Conservation (phyloP, 1,140 invertebrate genomes). For the Ephestia elutella region DNA sequence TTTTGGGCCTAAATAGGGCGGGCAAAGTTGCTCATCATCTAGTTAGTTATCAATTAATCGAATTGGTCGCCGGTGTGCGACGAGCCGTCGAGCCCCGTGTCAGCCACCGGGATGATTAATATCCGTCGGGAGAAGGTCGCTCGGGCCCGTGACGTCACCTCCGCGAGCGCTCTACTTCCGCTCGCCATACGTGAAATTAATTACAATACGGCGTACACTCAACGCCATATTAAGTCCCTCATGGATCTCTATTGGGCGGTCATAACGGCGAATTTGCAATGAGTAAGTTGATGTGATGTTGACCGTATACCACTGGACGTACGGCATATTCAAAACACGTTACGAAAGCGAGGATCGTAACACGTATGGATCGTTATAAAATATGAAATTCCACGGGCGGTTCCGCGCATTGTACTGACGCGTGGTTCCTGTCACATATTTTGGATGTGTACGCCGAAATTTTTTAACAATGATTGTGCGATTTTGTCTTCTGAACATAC, state of each 20-base stretch:
- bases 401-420: neutral
- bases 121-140: constrained; percentile 62
- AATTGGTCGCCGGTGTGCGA: constrained; percentile 9
- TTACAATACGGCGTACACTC: constrained; percentile 12
- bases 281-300: no score
- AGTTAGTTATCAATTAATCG: constrained; percentile 31
- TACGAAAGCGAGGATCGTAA: constrained; percentile 8
- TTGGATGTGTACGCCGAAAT: neutral
- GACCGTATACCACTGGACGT: neutral
- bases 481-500: no score
- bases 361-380: constrained; percentile 8
- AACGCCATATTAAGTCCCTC: no score
- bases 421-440: neutral
- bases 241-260: no score
- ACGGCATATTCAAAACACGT: constrained; percentile 12
- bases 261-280: no score
- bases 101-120: constrained; percentile 59
- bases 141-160: constrained; percentile 51
- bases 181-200: constrained; percentile 30
- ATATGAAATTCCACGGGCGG: neutral
- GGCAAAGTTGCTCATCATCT: constrained; percentile 10
- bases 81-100: constrained; percentile 6
- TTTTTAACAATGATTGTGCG: neutral
- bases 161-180: constrained; percentile 48
- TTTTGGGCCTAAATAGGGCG: neutral